Evolutionary conservation across 1,140 invertebrate species (phyloP).

Genomic region (Lerema accius): DNA sequence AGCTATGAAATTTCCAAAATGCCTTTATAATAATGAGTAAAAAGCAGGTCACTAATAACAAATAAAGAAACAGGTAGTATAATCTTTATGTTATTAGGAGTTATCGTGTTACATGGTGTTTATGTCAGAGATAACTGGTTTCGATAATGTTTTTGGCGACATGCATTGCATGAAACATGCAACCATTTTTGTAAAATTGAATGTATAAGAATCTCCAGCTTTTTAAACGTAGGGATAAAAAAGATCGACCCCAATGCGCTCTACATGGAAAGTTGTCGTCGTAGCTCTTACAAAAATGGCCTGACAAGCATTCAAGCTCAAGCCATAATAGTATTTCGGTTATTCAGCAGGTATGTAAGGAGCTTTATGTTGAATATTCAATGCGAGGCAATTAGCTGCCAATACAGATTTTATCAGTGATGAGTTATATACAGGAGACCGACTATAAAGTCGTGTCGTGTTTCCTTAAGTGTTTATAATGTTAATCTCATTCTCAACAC

Average conservation of each 20-base stretch:
- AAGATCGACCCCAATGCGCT: slow-evolving; percentile 46
- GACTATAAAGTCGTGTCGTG: slow-evolving; percentile 1
- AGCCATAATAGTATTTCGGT: slow-evolving; percentile 37
- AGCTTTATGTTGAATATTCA: slow-evolving; percentile 14
- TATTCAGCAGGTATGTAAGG: slow-evolving; percentile 16
- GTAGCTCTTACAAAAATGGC: slow-evolving; percentile 40
- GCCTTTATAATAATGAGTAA: neutral
- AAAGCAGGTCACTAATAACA: neutral
- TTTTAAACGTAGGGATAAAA: slow-evolving; percentile 42
- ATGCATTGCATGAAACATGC: neutral
- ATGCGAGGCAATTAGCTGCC: slow-evolving; percentile 10
- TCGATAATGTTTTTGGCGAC: neutral
- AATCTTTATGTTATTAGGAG: neutral
- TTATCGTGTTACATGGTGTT: neutral
- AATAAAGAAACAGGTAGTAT: neutral
- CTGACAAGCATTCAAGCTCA: slow-evolving; percentile 24
- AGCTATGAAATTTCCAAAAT: no score
- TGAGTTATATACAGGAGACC: neutral
- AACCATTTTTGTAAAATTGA: neutral
- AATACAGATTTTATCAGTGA: slow-evolving; percentile 16
- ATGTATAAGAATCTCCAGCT: neutral
- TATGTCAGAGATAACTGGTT: neutral
- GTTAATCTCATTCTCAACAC: neutral
- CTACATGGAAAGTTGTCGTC: slow-evolving; percentile 46
- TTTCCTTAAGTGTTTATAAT: neutral